These are phyloP conservation scores for Lasaia peninsularis DNA, from an alignment of 1,140 invertebrate species.

Conservation along the genomic window DNA sequence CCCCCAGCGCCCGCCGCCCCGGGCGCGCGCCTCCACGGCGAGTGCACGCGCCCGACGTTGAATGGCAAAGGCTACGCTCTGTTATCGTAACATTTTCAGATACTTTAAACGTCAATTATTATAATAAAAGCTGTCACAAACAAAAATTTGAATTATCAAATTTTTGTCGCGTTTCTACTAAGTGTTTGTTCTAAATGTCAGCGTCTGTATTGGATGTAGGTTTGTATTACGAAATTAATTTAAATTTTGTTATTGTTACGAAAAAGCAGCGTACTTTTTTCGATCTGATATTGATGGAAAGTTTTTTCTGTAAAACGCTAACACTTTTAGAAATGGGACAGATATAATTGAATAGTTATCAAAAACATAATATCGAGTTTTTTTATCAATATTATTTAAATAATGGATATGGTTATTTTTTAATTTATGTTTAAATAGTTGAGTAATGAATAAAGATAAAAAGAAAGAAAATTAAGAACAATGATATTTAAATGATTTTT, in stretches of 20 bases:
- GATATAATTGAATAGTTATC: too few species aligned
- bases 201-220: too few species aligned
- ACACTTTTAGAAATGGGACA: too few species aligned
- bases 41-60: slow-evolving; percentile 23
- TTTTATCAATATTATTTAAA: too few species aligned
- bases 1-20: slow-evolving; percentile 35
- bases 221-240: too few species aligned
- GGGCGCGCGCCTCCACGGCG: slow-evolving; percentile 27
- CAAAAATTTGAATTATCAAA: neutral
- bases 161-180: neutral
- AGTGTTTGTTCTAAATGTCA: neutral
- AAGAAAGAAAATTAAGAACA: neutral
- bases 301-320: too few species aligned
- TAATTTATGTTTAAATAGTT: too few species aligned
- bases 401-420: too few species aligned
- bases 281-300: slow-evolving; percentile 33
- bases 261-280: slow-evolving; percentile 7
- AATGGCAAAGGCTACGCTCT: slow-evolving; percentile 3
- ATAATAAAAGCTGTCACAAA: neutral
- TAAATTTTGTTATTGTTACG: too few species aligned
- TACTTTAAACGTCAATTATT: neutral
- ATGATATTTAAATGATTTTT: too few species aligned
- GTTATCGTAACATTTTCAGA: neutral
- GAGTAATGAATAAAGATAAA: neutral
- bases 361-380: slow-evolving; percentile 16